Percentiles rank a stretch among this genome's conserved stretches.
phyloP scores from a whole-genome alignment of 2,113 vertebrate species.

The Myotis davidii region DNA sequence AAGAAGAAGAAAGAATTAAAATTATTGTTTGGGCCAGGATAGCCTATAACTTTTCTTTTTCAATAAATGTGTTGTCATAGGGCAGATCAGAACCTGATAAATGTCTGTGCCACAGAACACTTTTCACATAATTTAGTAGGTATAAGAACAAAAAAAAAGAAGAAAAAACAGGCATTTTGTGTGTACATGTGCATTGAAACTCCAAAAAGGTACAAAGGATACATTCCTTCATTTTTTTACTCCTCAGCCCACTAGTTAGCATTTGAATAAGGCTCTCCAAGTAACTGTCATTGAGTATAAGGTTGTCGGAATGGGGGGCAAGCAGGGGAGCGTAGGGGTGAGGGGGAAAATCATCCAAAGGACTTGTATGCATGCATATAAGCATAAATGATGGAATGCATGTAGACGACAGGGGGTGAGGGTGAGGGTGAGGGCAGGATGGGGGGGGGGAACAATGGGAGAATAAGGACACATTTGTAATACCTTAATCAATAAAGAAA shows the following conservation, averaged over 20 bases:
- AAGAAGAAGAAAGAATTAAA: slow-evolving; percentile 34
- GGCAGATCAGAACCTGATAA: background rate
- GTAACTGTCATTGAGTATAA: no score
- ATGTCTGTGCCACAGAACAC: background rate
- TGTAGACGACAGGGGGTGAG: no score
- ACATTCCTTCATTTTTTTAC: background rate
- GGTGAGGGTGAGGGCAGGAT: no score
- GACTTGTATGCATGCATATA: no score
- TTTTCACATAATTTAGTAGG: background rate
- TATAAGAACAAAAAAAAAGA: background rate
- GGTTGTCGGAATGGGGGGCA: no score
- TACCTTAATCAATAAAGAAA: no score
- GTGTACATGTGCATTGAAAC: background rate
- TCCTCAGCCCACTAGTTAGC: background rate
- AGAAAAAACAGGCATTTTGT: background rate
- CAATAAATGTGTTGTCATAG: background rate
- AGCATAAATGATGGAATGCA: no score
- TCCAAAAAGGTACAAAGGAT: background rate
- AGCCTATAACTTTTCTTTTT: background rate
- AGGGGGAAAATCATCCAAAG: no score
- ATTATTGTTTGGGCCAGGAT: background rate
- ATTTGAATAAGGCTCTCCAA: no score
- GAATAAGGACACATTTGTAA: no score
- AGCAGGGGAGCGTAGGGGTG: no score
- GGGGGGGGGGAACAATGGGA: no score